A percentile compares a stretch with the other conserved stretches of the same genome.
Conservation (phyloP, 2,888 invertebrate species). For the Nephrocerus scutellatus region DNA sequence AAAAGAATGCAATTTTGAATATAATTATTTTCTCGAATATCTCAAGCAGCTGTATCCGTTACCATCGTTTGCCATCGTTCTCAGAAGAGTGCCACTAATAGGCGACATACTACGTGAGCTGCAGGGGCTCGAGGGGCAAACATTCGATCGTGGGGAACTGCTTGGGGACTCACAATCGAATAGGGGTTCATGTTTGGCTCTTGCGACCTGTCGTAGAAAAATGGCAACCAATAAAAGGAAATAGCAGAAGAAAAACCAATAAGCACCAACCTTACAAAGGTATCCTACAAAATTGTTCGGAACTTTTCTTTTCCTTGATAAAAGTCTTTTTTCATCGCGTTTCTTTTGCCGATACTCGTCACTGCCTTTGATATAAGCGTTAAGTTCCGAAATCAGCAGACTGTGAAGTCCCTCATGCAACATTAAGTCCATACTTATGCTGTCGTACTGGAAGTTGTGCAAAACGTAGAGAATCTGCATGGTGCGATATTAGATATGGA, state of each 20-base stretch:
- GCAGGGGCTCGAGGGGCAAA: conserved; percentile 41
- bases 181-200: conserved; percentile 31
- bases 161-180: conserved; percentile 42
- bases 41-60: neutral
- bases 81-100: conserved; percentile 29
- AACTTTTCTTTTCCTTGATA: conserved; percentile 39
- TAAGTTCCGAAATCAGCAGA: conserved; percentile 50
- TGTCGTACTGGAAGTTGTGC: conserved; percentile 49
- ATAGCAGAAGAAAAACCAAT: neutral
- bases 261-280: conserved; percentile 32
- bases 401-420: conserved; percentile 52
- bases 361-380: conserved; percentile 38
- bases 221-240: neutral
- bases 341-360: conserved; percentile 41
- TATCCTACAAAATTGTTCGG: conserved; percentile 28
- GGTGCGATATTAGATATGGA: conserved; percentile 3
- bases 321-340: conserved; percentile 37
- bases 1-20: neutral
- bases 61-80: conserved; percentile 20
- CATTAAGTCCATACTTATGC: conserved; percentile 50
- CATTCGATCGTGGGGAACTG: conserved; percentile 39
- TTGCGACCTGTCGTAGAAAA: conserved; percentile 27
- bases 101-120: conserved; percentile 46
- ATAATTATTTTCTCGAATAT: neutral
- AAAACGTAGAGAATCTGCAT: conserved; percentile 40